Base-by-base conservation (phyloP, 2,113 vertebrate genomes). In the Xenus cinereus region DNA sequence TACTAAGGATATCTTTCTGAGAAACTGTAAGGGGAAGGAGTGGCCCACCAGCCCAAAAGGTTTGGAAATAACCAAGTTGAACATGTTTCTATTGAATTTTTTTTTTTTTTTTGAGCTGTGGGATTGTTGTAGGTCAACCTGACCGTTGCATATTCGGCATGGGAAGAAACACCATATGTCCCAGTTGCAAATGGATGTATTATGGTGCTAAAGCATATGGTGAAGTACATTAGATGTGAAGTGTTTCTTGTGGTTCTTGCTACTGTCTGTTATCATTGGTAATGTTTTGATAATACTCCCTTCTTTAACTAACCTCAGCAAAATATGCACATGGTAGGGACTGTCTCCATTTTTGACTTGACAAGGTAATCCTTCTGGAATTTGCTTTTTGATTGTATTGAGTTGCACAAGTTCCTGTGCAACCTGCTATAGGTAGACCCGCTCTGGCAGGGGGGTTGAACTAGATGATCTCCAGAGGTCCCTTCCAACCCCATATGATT, bases 161-260 rank as follows among this genome's bases (percentile, higher is more conserved):
- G 39, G n/a, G n/a, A 78, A 68, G 43, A 68, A 89, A 46, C 6
- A 11, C 12, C 0, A 0, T 48, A 12, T 75, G 18, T 75, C 27
- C 33, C 45, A 17, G 4, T 68, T 82, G 41, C 43, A 84, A 77
- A 6, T 41, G 60, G 17, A 28, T 14, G 16, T 28, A 12, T 37
- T 19, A 17, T 12, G 23, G 30, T 48, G 39, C 24, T 69, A 46
- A 67, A 71, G 43, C 35, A 78, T 21, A 33, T 10, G 41, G 39
- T 39, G 46, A 67, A 81, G 54, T 56, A 41, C 8, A 28, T 54
- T 43, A 67, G 24, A 41, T 53, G 8, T 51, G 37, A 73, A 74
- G 4, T 62, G 12, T 51, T 90, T 74, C 22, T 68, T 79, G 27
- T 35, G 22, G 37, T 66, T 69, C 19, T 64, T 93, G 27, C 28